Evolutionary conservation across 2,113 vertebrate species (phyloP).

Genomic region (Eonycteris spelaea): DNA sequence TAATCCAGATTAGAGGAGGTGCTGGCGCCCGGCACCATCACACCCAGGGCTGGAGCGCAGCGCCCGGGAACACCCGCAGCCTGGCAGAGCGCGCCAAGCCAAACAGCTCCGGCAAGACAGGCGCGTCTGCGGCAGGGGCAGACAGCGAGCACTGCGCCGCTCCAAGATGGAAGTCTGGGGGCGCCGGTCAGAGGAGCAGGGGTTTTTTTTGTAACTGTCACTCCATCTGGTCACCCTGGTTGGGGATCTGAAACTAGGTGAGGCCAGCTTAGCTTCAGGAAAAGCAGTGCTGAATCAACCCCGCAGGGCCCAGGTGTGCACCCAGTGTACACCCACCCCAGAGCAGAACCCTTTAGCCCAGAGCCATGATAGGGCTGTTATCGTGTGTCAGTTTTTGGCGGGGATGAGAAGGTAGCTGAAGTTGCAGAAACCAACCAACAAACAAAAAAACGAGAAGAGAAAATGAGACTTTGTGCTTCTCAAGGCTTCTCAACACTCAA

Average conservation of each 20-base stretch:
- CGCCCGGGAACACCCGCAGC: background rate
- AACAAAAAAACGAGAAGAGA: background rate
- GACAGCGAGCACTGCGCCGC: too few relatives aligned
- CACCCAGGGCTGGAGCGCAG: background rate
- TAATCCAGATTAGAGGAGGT: background rate
- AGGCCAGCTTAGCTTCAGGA: background rate
- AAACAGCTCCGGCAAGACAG: slow-evolving; percentile 4
- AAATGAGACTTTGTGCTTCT: background rate
- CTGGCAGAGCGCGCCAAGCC: background rate
- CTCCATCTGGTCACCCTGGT: background rate
- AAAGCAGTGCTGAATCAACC: background rate
- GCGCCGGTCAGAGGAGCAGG: background rate
- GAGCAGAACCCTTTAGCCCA: background rate
- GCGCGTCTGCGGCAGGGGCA: background rate
- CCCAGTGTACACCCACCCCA: background rate
- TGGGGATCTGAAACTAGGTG: background rate
- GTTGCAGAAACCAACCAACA: background rate
- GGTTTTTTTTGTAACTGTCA: background rate
- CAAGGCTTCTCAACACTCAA: background rate
- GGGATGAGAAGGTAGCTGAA: background rate
- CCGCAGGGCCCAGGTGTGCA: background rate
- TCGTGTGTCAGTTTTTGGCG: background rate
- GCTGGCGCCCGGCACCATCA: background rate
- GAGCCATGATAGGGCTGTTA: background rate
- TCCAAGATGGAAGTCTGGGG: background rate